phyloP scores from a whole-genome alignment of 2,888 invertebrate species.

The Nycteola revayana region DNA sequence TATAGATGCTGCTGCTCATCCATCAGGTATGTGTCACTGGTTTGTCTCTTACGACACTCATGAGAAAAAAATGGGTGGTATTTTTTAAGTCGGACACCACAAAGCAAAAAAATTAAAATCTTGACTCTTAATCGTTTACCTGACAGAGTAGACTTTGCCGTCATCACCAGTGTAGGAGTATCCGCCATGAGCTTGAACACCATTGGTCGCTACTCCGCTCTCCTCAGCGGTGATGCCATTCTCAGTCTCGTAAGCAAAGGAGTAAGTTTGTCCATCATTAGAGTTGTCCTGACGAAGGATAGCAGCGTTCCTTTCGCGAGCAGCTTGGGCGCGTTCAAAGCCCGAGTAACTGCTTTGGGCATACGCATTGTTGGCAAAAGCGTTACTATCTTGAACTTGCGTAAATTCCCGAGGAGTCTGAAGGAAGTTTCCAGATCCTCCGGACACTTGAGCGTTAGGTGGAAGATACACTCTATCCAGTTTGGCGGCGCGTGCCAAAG shows the following conservation, averaged over 20 bases:
- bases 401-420: conserved; percentile 28
- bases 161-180: conserved; percentile 74
- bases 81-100: accelerated
- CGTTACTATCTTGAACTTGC: conserved; percentile 14
- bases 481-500: conserved; percentile 56
- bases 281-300: conserved; percentile 62
- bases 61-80: no score
- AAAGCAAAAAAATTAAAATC: no score
- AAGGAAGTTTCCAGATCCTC: conserved; percentile 17
- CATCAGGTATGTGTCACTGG: no score
- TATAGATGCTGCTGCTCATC: no score
- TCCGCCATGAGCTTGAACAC: conserved; percentile 68
- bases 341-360: conserved; percentile 15
- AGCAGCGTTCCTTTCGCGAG: conserved; percentile 64
- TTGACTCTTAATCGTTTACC: conserved; percentile 50
- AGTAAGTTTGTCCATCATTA: conserved; percentile 64
- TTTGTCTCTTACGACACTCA: no score
- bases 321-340: conserved; percentile 60
- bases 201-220: conserved; percentile 65
- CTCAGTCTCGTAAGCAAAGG: conserved; percentile 67
- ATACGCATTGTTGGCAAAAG: conserved; percentile 7
- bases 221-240: conserved; percentile 71
- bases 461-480: conserved; percentile 66
- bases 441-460: conserved; percentile 41
- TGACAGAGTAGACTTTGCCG: conserved; percentile 65